These are phyloP conservation scores for Netta rufina DNA, from an alignment of 2,797 vertebrate genomes.

Conservation along the genomic window DNA sequence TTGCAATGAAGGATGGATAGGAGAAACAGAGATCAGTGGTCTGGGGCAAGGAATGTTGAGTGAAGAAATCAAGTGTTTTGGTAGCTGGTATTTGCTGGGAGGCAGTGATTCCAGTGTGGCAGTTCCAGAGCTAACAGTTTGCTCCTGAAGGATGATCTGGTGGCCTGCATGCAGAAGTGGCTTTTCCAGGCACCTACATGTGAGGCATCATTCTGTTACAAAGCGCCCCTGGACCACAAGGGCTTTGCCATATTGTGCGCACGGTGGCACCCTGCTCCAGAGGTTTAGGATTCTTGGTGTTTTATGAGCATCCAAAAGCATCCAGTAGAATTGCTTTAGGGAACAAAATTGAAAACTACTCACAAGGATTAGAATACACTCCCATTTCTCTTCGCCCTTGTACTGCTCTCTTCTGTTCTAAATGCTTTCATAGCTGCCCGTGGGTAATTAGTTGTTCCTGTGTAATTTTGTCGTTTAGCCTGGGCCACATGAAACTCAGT, in stretches of 20 bases:
- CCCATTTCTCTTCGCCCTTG: background rate
- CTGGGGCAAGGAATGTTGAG: background rate
- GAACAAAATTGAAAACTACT: background rate
- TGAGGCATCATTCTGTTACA: background rate
- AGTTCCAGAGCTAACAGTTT: background rate
- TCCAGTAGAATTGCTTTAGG: background rate
- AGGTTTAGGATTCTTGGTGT: background rate
- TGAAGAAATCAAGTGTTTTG: background rate
- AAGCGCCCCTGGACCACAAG: background rate
- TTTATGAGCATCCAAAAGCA: background rate
- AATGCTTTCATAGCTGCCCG: accelerated
- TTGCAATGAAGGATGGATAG: background rate
- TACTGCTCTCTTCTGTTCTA: background rate
- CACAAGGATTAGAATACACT: background rate
- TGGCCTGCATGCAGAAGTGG: background rate
- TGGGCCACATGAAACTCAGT: slow-evolving; percentile 78
- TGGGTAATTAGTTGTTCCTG: background rate
- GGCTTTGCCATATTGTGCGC: background rate
- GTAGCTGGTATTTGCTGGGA: background rate
- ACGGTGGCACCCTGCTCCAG: background rate
- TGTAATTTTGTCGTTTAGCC: slow-evolving; percentile 68
- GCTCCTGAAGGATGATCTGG: background rate
- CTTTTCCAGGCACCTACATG: background rate
- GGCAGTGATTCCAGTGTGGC: background rate
- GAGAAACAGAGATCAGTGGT: background rate